phyloP scores from a whole-genome alignment of 2,888 invertebrate genomes.

The Caenorhabditis zanzibari region DNA sequence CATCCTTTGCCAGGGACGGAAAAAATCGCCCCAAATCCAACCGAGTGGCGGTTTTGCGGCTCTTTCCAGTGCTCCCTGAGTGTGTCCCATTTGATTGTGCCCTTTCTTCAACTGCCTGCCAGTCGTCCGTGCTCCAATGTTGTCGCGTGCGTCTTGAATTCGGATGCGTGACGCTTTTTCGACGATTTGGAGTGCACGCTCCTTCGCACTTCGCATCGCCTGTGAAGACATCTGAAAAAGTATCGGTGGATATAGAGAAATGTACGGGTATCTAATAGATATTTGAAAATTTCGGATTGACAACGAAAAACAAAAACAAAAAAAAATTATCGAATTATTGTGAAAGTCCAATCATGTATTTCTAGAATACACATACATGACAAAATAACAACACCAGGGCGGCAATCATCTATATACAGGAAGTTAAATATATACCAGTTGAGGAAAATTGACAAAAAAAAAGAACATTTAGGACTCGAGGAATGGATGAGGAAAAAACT shows the following conservation, averaged over 20 bases:
- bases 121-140: conserved; percentile 79
- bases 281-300: no score
- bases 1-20: conserved; percentile 82
- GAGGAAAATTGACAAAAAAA: conserved; percentile 3
- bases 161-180: conserved; percentile 76
- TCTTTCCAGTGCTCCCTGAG: conserved; percentile 79
- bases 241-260: background rate
- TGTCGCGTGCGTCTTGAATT: conserved; percentile 79
- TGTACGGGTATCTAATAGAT: no score
- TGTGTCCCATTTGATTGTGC: conserved; percentile 78
- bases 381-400: conserved; percentile 18
- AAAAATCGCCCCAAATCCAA: conserved; percentile 83
- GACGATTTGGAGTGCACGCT: conserved; percentile 78
- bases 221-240: conserved; percentile 63
- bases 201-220: conserved; percentile 72
- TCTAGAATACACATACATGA: conserved; percentile 1
- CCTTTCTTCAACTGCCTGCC: conserved; percentile 75
- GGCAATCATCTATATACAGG: conserved; percentile 29
- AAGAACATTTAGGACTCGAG: conserved; percentile 17
- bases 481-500: background rate
- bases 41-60: conserved; percentile 83
- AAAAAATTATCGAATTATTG: no score
- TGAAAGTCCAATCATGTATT: background rate
- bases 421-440: conserved; percentile 40
- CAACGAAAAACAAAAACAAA: no score